These are phyloP conservation scores for Myiopsitta monachus DNA, from an alignment of 2,113 vertebrate genomes.

Conservation along the genomic window DNA sequence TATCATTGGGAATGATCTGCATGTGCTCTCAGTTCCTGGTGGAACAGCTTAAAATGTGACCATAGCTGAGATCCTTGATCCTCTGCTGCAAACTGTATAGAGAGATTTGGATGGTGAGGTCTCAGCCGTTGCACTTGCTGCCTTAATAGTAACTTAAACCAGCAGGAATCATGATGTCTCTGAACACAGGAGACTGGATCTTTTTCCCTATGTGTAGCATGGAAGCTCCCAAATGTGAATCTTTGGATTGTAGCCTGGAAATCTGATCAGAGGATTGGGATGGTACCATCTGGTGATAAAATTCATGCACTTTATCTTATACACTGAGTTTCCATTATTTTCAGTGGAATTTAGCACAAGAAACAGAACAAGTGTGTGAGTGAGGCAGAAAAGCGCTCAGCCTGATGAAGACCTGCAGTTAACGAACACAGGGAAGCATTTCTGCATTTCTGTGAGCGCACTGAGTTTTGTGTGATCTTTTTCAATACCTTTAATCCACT, in stretches of 20 bases:
- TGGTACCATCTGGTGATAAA: not conserved
- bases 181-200: accelerated
- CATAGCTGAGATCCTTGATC: not conserved
- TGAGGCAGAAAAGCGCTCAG: not conserved
- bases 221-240: not conserved
- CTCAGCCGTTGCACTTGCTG: not conserved
- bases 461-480: not conserved
- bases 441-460: not conserved
- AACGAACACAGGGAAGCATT: not conserved
- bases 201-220: not conserved
- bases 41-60: not conserved
- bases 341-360: not conserved
- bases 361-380: not conserved
- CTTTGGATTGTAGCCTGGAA: not conserved
- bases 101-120: not conserved
- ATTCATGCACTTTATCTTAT: not conserved
- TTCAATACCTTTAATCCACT: not conserved
- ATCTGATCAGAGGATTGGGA: not conserved
- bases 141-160: not conserved
- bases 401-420: not conserved
- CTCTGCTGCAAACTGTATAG: not conserved
- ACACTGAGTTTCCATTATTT: not conserved
- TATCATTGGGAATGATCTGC: not conserved
- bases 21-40: not conserved
- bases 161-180: not conserved